A percentile compares a stretch with the other conserved stretches of the same genome.
phyloP scores from a whole-genome alignment of 1,140 invertebrate species.

The Drosophila auraria region DNA sequence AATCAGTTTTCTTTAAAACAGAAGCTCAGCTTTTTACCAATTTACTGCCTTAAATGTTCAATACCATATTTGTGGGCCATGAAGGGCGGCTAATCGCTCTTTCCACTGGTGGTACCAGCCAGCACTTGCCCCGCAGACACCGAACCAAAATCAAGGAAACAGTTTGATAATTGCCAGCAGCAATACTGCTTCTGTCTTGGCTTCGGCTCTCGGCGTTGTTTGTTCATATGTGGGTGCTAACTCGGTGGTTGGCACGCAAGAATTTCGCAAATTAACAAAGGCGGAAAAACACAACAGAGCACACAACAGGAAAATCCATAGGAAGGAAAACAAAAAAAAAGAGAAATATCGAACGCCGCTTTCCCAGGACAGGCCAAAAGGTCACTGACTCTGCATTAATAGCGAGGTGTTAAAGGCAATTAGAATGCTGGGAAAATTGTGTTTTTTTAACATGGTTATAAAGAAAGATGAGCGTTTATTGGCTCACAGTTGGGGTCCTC shows the following conservation, averaged over 20 bases:
- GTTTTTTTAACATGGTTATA: constrained; percentile 23
- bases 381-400: constrained; percentile 47
- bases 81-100: constrained; percentile 6
- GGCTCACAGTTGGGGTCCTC: constrained; percentile 1
- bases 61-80: constrained; percentile 4
- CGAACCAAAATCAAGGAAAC: constrained; percentile 32
- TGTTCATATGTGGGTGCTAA: constrained; percentile 65
- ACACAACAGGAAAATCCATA: constrained; percentile 52
- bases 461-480: constrained; percentile 9
- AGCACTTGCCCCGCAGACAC: constrained; percentile 2
- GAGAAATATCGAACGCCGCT: constrained; percentile 20
- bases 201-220: constrained; percentile 20
- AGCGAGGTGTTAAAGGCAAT: constrained; percentile 53
- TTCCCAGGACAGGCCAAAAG: constrained; percentile 48
- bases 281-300: constrained; percentile 20
- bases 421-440: constrained; percentile 31
- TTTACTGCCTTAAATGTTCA: neutral
- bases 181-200: constrained; percentile 32
- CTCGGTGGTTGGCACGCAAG: constrained; percentile 47
- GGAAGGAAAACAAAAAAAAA: neutral
- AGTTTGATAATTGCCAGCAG: constrained; percentile 50
- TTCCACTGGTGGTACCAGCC: neutral
- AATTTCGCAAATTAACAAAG: constrained; percentile 76
- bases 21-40: neutral
- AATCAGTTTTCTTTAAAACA: neutral